These are phyloP conservation scores for Dallia pectoralis DNA, from an alignment of 2,797 vertebrate species.

Conservation along the genomic window DNA sequence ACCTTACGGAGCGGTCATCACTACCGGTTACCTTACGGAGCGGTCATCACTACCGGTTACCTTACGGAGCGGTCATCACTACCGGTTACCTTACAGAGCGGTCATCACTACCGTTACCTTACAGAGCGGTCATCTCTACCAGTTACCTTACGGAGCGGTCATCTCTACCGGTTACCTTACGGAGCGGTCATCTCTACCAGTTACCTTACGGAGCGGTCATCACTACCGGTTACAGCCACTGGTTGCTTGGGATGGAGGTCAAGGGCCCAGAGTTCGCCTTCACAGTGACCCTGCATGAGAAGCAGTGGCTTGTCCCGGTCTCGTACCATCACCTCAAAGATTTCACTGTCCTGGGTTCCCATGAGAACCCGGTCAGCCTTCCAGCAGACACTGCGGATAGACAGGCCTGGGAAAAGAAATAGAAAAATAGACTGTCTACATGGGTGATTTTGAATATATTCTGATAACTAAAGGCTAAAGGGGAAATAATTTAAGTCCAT, in stretches of 20 bases:
- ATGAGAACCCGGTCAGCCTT: slow-evolving; percentile 90
- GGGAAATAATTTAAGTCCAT: too few relatives aligned
- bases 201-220: slow-evolving; percentile 91
- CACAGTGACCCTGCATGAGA: slow-evolving; percentile 94
- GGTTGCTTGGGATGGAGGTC: slow-evolving; percentile 93
- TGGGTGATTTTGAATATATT: background rate
- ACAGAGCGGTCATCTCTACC: too few relatives aligned
- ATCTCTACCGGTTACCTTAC: too few relatives aligned
- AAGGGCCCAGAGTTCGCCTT: slow-evolving; percentile 95
- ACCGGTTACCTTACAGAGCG: too few relatives aligned
- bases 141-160: too few relatives aligned
- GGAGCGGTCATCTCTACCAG: too few relatives aligned
- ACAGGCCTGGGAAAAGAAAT: slow-evolving; percentile 77
- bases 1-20: too few relatives aligned
- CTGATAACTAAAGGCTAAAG: background rate
- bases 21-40: too few relatives aligned
- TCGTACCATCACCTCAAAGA: slow-evolving; percentile 94
- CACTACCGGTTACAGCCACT: slow-evolving; percentile 90
- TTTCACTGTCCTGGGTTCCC: slow-evolving; percentile 96
- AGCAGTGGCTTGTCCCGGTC: slow-evolving; percentile 92
- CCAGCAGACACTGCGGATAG: slow-evolving; percentile 96
- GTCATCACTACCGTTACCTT: too few relatives aligned
- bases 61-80: too few relatives aligned
- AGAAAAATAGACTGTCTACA: background rate
- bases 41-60: too few relatives aligned